A percentile compares a stretch with the other conserved stretches of the same genome.
Conservation (phyloP, 2,797 vertebrate genomes). For the Vireo griseus region DNA sequence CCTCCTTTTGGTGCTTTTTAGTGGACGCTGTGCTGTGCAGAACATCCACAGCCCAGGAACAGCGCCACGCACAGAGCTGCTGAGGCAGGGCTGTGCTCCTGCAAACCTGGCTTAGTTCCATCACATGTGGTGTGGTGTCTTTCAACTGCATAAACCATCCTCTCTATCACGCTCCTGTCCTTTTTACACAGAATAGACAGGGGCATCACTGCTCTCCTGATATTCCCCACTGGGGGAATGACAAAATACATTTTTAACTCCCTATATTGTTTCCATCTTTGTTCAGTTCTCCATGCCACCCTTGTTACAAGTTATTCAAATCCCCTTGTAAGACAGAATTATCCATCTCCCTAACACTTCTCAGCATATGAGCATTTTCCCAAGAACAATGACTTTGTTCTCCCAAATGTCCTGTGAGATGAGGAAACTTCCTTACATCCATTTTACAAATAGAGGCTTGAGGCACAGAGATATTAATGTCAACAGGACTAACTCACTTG, state of each 20-base stretch:
- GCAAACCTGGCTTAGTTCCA: background rate
- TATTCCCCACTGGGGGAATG: background rate
- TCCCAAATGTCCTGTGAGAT: background rate
- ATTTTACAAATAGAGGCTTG: background rate
- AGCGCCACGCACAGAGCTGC: background rate
- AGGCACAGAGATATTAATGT: background rate
- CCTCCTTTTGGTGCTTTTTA: background rate
- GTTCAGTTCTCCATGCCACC: background rate
- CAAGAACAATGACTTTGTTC: background rate
- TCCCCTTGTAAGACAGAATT: background rate
- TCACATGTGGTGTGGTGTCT: fast-evolving
- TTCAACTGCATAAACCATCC: background rate
- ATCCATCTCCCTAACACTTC: background rate
- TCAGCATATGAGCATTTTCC: background rate
- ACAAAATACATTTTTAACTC: background rate
- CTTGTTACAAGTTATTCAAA: background rate
- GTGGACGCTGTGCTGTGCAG: fast-evolving
- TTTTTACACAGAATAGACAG: background rate
- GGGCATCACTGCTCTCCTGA: background rate
- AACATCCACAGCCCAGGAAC: background rate
- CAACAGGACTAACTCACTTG: background rate
- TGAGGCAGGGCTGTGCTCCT: background rate
- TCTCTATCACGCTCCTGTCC: fast-evolving
- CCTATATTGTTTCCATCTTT: background rate
- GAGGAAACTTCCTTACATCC: background rate